Evolutionary conservation across 2,888 invertebrate genomes (phyloP).

Genomic region (Leptinotarsa tumamoca): DNA sequence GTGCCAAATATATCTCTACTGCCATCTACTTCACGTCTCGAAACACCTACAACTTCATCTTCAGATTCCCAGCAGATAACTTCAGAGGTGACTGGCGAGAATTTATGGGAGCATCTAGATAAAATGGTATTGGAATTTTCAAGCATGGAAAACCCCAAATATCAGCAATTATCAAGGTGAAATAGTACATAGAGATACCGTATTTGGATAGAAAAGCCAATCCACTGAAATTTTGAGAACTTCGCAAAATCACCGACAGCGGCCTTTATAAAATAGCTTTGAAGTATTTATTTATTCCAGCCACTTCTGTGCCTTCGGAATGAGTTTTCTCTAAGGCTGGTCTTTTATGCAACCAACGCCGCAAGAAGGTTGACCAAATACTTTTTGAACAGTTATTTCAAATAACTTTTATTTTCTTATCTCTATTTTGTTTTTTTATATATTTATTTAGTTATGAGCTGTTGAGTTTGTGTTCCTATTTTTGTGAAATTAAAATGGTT

Average conservation of each 20-base stretch:
- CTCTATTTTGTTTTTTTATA: no score
- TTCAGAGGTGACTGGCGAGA: no score
- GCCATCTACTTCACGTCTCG: not conserved
- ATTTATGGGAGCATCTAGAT: no score
- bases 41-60: not conserved
- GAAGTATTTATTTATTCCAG: constrained; percentile 35
- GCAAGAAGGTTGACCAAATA: no score
- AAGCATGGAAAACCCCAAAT: not conserved
- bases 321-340: constrained; percentile 51
- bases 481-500: no score
- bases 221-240: constrained; percentile 49
- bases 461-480: no score
- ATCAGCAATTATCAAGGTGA: constrained; percentile 29
- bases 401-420: no score
- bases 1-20: not conserved
- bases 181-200: constrained; percentile 41
- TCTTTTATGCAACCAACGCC: not conserved
- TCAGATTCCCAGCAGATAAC: constrained; percentile 7
- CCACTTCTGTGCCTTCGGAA: constrained; percentile 51
- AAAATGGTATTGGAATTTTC: no score
- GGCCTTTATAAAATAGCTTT: no score
- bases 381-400: no score
- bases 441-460: no score
- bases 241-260: constrained; percentile 24
- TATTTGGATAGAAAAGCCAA: constrained; percentile 25